phyloP scores from a whole-genome alignment of 2,113 vertebrate genomes.

The Passerina amoena region DNA sequence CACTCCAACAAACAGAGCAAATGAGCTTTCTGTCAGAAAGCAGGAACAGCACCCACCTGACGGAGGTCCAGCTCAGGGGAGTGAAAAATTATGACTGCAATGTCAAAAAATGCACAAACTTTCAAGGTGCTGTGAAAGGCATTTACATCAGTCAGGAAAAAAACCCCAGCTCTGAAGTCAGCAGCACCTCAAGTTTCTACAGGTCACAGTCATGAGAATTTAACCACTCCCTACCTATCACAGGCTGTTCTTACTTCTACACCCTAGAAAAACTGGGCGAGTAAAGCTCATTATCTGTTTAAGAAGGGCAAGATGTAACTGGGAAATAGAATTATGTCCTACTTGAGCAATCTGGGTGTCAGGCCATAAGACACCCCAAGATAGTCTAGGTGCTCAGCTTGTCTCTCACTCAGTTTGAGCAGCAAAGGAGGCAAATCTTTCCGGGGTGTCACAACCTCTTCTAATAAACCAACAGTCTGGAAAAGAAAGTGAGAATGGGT shows the following conservation, averaged over 20 bases:
- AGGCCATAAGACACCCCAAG: constrained; percentile 94
- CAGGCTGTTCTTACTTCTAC: not conserved
- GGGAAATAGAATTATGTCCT: constrained; percentile 30
- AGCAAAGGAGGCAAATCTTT: constrained; percentile 93
- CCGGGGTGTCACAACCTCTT: constrained; percentile 89
- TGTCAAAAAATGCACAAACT: not conserved
- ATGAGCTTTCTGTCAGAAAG: not conserved
- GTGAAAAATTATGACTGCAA: not conserved
- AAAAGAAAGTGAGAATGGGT: not conserved
- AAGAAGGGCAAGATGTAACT: not conserved
- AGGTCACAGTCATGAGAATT: not conserved
- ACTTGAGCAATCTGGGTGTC: constrained; percentile 91
- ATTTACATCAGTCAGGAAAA: not conserved
- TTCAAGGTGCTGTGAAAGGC: not conserved
- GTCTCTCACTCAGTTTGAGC: constrained; percentile 91
- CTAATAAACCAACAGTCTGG: constrained; percentile 90
- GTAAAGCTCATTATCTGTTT: not conserved
- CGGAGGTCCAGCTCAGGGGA: not conserved
- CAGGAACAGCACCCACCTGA: not conserved
- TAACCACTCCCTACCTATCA: not conserved
- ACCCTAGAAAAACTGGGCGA: not conserved
- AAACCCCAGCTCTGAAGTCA: not conserved
- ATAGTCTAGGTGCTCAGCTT: constrained; percentile 90
- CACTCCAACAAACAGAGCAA: not conserved
- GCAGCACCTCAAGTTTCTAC: not conserved